phyloP scores from a whole-genome alignment of 1,140 invertebrate species.

The Kradibia gibbosae region DNA sequence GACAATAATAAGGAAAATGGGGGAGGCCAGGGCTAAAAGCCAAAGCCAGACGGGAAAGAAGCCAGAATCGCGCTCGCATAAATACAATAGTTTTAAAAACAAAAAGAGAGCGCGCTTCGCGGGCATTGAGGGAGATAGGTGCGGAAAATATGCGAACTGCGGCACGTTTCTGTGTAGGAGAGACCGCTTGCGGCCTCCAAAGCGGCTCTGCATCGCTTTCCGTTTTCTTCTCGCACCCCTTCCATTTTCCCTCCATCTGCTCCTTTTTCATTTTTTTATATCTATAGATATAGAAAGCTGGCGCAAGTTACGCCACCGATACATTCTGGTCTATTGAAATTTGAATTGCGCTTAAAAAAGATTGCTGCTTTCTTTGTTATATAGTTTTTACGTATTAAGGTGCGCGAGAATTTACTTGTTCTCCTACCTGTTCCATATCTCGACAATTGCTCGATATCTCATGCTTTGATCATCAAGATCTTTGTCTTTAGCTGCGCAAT shows the following conservation, averaged over 20 bases:
- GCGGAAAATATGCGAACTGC: slow-evolving; percentile 7
- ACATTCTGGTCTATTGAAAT: slow-evolving; percentile 11
- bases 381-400: too few species aligned
- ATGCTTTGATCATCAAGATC: too few species aligned
- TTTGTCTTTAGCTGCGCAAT: too few species aligned
- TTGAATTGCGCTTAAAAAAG: slow-evolving; percentile 5
- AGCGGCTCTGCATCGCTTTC: background rate
- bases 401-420: too few species aligned
- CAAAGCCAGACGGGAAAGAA: background rate
- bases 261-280: background rate
- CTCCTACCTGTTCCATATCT: too few species aligned
- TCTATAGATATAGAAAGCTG: background rate
- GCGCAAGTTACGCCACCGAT: background rate
- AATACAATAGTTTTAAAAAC: slow-evolving; percentile 32
- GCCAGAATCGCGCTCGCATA: background rate
- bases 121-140: background rate
- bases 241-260: background rate
- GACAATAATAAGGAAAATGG: background rate
- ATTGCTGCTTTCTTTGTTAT: slow-evolving; percentile 22
- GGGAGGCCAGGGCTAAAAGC: background rate
- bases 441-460: too few species aligned
- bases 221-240: background rate
- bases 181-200: slow-evolving; percentile 4
- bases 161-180: background rate
- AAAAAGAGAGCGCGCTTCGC: slow-evolving; percentile 14